phyloP scores from a whole-genome alignment of 2,113 vertebrate species.

The Callionymus lyra region DNA sequence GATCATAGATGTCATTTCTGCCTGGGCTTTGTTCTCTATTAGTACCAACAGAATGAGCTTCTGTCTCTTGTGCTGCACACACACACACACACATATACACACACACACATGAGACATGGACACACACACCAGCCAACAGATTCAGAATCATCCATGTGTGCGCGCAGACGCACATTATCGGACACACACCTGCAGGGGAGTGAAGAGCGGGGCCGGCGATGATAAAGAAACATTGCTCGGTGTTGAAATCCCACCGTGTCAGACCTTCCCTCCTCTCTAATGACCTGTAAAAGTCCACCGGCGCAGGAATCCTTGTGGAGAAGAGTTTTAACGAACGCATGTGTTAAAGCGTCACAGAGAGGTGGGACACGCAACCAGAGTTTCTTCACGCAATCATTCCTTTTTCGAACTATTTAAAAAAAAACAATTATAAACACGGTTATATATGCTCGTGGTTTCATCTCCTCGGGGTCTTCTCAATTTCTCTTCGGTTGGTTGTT shows the following conservation, averaged over 20 bases:
- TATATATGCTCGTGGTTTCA: slow-evolving; percentile 32
- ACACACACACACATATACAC: background rate
- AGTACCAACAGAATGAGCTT: slow-evolving; percentile 29
- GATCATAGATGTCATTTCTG: slow-evolving; percentile 46
- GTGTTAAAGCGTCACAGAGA: background rate
- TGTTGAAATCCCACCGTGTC: slow-evolving; percentile 21
- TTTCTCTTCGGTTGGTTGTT: slow-evolving; percentile 38
- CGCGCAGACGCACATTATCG: background rate
- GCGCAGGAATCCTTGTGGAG: slow-evolving; percentile 27
- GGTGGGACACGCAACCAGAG: background rate
- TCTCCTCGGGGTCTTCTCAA: slow-evolving; percentile 31
- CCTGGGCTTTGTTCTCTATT: slow-evolving; percentile 44
- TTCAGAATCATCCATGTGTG: background rate
- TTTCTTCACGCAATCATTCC: slow-evolving; percentile 11
- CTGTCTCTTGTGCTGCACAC: slow-evolving; percentile 14
- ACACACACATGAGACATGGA: background rate
- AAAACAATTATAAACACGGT: slow-evolving; percentile 47
- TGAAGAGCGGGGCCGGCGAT: slow-evolving; percentile 6
- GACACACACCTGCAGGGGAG: slow-evolving; percentile 7
- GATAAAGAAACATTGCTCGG: slow-evolving; percentile 30
- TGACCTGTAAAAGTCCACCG: slow-evolving; percentile 38
- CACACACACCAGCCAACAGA: background rate
- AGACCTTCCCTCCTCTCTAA: slow-evolving; percentile 35
- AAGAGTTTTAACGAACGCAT: slow-evolving; percentile 9
- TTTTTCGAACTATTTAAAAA: slow-evolving; percentile 24